These are phyloP conservation scores for Euplagia quadripunctaria DNA, from an alignment of 2,888 invertebrate species.

Conservation along the genomic window DNA sequence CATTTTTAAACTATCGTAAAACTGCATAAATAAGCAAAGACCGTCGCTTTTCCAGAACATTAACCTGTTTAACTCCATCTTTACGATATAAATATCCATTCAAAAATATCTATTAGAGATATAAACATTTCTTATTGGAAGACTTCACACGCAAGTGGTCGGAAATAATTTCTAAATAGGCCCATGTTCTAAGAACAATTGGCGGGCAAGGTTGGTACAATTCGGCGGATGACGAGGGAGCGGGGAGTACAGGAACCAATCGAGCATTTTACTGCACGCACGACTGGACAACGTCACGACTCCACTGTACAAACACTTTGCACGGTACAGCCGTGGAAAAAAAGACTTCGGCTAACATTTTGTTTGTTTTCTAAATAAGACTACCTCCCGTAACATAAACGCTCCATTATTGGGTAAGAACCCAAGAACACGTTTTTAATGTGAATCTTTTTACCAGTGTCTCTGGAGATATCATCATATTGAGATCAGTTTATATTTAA, in stretches of 20 bases:
- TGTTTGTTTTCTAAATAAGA: slow-evolving; percentile 51
- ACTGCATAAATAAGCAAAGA: slow-evolving; percentile 7
- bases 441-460: not conserved
- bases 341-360: slow-evolving; percentile 53
- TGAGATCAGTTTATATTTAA: not conserved
- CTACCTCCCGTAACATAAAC: slow-evolving; percentile 16
- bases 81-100: slow-evolving; percentile 1
- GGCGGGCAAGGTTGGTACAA: slow-evolving; percentile 50
- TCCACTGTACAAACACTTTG: slow-evolving; percentile 71
- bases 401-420: slow-evolving; percentile 10
- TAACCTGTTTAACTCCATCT: slow-evolving; percentile 10
- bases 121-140: not conserved
- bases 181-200: slow-evolving; percentile 43
- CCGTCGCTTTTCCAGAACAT: slow-evolving; percentile 8
- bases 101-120: not conserved
- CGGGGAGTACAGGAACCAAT: slow-evolving; percentile 67
- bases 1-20: slow-evolving; percentile 13
- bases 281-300: slow-evolving; percentile 75
- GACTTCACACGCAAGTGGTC: slow-evolving; percentile 10
- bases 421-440: slow-evolving; percentile 9
- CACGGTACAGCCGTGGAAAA: slow-evolving; percentile 55
- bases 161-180: slow-evolving; percentile 41
- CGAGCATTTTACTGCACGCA: slow-evolving; percentile 79
- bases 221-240: slow-evolving; percentile 60
- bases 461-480: not conserved